Conservation (phyloP, 2,888 invertebrate genomes). For the Odontocolon sp. region DNA sequence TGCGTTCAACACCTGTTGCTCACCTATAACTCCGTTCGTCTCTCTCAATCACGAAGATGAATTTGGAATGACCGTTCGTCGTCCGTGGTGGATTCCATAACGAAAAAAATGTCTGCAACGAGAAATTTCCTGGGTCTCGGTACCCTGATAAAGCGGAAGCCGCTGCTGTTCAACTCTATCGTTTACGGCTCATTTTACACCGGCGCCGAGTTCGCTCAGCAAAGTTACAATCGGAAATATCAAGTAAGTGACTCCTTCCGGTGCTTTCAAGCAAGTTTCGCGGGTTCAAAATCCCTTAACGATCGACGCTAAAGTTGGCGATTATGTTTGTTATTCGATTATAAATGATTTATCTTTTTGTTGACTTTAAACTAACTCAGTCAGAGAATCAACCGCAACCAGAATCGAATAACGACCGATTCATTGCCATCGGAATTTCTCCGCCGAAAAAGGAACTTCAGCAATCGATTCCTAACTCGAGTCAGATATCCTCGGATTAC, state of each 20-base stretch:
- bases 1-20: slow-evolving; percentile 48
- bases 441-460: slow-evolving; percentile 24
- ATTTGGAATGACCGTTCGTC: slow-evolving; percentile 3
- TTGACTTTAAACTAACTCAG: slow-evolving; percentile 1
- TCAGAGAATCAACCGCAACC: slow-evolving; percentile 21
- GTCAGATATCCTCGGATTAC: slow-evolving; percentile 60
- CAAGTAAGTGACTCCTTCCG: slow-evolving; percentile 82
- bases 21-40: not conserved
- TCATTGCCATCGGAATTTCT: slow-evolving; percentile 31
- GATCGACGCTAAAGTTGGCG: no score
- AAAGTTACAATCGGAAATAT: slow-evolving; percentile 86
- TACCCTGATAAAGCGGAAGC: slow-evolving; percentile 61
- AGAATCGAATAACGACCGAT: slow-evolving; percentile 26
- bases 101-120: slow-evolving; percentile 62
- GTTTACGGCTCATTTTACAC: slow-evolving; percentile 90
- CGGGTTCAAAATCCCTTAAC: not conserved
- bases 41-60: slow-evolving; percentile 12
- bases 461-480: slow-evolving; percentile 56
- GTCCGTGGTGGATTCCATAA: no score
- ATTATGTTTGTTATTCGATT: slow-evolving; percentile 1
- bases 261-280: no score
- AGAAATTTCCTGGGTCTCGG: slow-evolving; percentile 60
- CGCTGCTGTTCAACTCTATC: slow-evolving; percentile 81
- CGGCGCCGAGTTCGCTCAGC: slow-evolving; percentile 91
- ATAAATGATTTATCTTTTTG: not conserved